Conservation (phyloP, 2,888 invertebrate species). For the Automeris io region DNA sequence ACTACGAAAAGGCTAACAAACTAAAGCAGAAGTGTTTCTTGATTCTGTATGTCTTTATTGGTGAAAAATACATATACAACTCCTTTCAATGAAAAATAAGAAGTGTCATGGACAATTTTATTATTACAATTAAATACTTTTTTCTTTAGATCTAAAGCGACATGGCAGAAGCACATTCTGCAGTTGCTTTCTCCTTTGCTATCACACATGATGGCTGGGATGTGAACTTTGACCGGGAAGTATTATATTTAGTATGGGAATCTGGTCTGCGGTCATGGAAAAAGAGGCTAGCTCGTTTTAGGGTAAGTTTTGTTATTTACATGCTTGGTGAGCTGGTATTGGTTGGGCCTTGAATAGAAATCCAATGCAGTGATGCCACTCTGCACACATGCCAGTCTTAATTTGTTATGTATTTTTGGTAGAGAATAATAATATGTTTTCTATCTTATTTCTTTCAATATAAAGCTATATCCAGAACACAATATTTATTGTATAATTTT, state of each 20-base stretch:
- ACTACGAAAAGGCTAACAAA: not conserved
- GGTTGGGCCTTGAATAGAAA: too few relatives aligned
- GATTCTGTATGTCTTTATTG: too few relatives aligned
- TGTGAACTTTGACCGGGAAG: slow-evolving; percentile 98
- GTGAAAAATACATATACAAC: too few relatives aligned
- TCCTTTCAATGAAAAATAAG: not conserved
- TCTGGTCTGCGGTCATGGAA: slow-evolving; percentile 97
- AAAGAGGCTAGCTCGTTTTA: slow-evolving; percentile 91
- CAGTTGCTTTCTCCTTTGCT: slow-evolving; percentile 97
- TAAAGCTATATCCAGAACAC: too few relatives aligned
- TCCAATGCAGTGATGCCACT: too few relatives aligned
- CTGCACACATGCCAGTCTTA: too few relatives aligned
- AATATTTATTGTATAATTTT: too few relatives aligned
- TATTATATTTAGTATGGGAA: slow-evolving; percentile 95
- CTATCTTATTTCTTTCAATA: too few relatives aligned
- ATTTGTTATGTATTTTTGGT: too few relatives aligned
- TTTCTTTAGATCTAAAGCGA: slow-evolving; percentile 21
- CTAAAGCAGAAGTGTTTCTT: not conserved
- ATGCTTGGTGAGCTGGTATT: too few relatives aligned
- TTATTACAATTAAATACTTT: not conserved
- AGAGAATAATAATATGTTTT: too few relatives aligned
- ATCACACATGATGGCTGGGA: slow-evolving; percentile 99
- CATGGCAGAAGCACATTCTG: slow-evolving; percentile 99
- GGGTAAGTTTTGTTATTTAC: slow-evolving; percentile 86
- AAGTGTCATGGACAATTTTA: not conserved